Conservation (phyloP, 2,797 vertebrate species). For the Malacoctenus gilli region DNA sequence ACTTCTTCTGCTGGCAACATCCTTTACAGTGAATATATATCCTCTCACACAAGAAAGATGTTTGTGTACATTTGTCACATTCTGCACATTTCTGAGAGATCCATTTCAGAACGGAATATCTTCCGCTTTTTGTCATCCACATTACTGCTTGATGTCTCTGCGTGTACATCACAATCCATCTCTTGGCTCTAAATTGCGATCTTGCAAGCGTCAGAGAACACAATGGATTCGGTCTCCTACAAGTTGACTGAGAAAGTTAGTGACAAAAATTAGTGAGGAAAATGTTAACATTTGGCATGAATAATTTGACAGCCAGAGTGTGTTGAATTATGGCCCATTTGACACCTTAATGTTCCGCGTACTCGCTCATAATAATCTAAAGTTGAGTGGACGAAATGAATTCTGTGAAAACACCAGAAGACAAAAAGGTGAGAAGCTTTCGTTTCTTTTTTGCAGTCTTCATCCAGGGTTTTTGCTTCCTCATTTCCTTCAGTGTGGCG, state of each 20-base stretch:
- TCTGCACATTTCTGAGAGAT: too few species aligned
- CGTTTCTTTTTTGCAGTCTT: slow-evolving; percentile 17
- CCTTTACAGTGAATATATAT: too few species aligned
- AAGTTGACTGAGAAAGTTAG: slow-evolving; percentile 28
- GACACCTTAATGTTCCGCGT: slow-evolving; percentile 65
- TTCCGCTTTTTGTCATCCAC: neutral
- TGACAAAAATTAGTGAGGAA: slow-evolving; percentile 28
- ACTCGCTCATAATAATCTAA: slow-evolving; percentile 42
- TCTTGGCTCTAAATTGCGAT: slow-evolving; percentile 1
- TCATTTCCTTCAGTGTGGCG: slow-evolving; percentile 4
- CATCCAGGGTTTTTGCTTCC: neutral
- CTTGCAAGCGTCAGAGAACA: neutral
- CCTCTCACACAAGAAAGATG: too few species aligned
- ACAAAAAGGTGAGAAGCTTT: slow-evolving; percentile 24
- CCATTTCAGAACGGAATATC: too few species aligned
- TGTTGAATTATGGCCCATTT: slow-evolving; percentile 69
- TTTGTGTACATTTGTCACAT: too few species aligned
- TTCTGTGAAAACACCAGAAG: slow-evolving; percentile 21
- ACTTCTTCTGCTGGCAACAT: too few species aligned
- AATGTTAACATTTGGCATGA: slow-evolving; percentile 64
- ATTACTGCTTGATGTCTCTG: neutral
- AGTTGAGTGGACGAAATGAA: slow-evolving; percentile 34
- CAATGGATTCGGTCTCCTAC: slow-evolving; percentile 6
- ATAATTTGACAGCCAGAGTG: slow-evolving; percentile 59
- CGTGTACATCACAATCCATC: neutral